Evolutionary conservation across 2,888 invertebrate genomes (phyloP), one percentile per base, ranked within the genome.

Genomic region (Odontomyia ornata): DNA sequence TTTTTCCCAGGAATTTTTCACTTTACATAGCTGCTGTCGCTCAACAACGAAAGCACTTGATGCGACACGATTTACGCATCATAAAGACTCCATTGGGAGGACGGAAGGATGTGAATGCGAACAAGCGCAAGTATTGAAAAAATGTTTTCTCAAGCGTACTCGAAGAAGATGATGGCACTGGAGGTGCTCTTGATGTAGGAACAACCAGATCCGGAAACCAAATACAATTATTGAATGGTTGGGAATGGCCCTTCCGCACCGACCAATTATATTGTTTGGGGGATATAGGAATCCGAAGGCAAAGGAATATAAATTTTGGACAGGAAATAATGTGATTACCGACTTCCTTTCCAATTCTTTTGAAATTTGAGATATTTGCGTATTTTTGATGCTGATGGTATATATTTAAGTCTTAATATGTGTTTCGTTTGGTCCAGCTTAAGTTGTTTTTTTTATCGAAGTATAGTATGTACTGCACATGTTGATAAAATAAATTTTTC

Each of bases 121-220:
- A 52, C 13, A 18, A 52, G 52, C 15, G 4, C 52, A 52, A 9
- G 15, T 36, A 30, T 36, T 65, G 65, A 18, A 36, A 65, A 36
- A 65, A 36, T 65, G 36, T 36, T n/a, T 65, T 36, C 36, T 65
- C 18, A 36, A 36, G 65, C 30, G 21, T 65, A 27, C 27, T n/a
- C 21, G 1, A 23, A 15, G 4, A 27, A 62, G 62, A 27, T 62
- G 13, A 62, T 62, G 27, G 23, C 27, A 2, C 62, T 62, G 13
- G 27, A 27, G 15, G 27, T 62, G 36, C 36, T 62, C 1, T 3
- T 5, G 62, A 62, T 62, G 15, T 62, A 13, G 25, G 27, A 27
- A 62, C 62, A 27, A 27, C 9, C 23, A 25, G 28, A 7, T 25
- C 62, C 62, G 62, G 62, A 62, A 62, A 62, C 25, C 62, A 15